Evolutionary conservation across 2,113 vertebrate genomes (phyloP), one percentile per base, ranked within the genome.

Genomic region (Rhinopomastus cyanomelas): DNA sequence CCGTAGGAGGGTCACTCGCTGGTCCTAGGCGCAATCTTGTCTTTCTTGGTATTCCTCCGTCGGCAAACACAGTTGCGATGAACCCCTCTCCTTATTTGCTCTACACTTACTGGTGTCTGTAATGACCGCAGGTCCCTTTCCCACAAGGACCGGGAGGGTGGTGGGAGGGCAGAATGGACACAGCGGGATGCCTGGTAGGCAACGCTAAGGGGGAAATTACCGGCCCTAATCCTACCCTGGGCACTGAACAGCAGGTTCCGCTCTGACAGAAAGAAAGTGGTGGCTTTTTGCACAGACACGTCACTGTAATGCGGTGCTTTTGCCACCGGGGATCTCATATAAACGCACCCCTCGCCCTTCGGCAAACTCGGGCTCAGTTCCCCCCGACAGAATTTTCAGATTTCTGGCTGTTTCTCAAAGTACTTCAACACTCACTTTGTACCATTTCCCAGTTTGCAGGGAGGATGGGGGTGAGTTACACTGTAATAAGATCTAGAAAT

Each of bases 291-390:
- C 4, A 48, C 22, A 1, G 34, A 1, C 44, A 29, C 11, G 51
- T 9, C 67, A 0, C 44, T 23, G 22, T 48, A 42, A 56, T 2
- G 2, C 1, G 32, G 23, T 51, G 5, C 12, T 49, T 81, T 21
- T 26, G 19, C 19, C 3, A 0, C 4, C 2, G 5, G 15, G 39
- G 2, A n/a, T 56, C 49, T 46, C 5, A 1, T 5, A 12, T 7
- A 3, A 72, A n/a, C 3, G 14, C 23, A 8, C 3, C 18, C 21
- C 26, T 1, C n/a, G 55, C 53, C 26, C 26, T 18, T 29, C 5
- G 5, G 7, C 64, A 73, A 65, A 51, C 14, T 9, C 20, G 10
- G 64, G 10, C 26, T 21, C n/a, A 6, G 10, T 29, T 53, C 27
- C 30, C 15, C 14, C 6, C 8, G 4, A 10, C 5, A 1, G 5